phyloP scores from a whole-genome alignment of 2,888 invertebrate genomes.

The Epinotia ramella region DNA sequence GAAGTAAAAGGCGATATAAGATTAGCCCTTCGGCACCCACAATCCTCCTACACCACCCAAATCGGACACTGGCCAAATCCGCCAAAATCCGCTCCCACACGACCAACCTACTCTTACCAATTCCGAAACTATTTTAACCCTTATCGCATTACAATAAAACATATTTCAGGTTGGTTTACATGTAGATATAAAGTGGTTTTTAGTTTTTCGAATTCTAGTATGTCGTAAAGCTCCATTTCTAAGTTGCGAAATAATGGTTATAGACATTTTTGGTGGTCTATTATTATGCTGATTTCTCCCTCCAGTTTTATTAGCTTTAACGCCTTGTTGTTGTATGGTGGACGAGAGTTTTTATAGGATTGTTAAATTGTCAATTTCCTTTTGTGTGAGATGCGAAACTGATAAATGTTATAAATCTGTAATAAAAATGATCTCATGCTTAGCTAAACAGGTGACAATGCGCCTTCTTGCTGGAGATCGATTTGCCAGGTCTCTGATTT shows the following conservation, averaged over 20 bases:
- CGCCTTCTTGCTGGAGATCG: background rate
- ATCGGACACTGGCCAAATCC: conserved; percentile 72
- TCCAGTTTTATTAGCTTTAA: conserved; percentile 44
- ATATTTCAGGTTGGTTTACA: conserved; percentile 7
- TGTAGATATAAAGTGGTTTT: conserved; percentile 18
- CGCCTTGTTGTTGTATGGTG: conserved; percentile 35
- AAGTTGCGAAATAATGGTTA: conserved; percentile 48
- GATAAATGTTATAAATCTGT: conserved; percentile 30
- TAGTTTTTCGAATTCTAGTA: conserved; percentile 30
- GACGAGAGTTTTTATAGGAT: conserved; percentile 19
- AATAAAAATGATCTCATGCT: conserved; percentile 40
- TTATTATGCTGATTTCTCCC: conserved; percentile 51
- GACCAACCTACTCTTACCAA: conserved; percentile 8
- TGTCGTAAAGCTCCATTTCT: conserved; percentile 51
- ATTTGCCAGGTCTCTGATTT: background rate
- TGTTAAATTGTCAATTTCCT: conserved; percentile 32
- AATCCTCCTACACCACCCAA: conserved; percentile 61
- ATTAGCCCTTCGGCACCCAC: conserved; percentile 53
- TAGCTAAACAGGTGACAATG: background rate
- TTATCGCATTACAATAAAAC: conserved; percentile 21
- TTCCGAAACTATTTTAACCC: conserved; percentile 7
- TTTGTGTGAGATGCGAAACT: conserved; percentile 32
- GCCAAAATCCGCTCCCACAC: conserved; percentile 76
- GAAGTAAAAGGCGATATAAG: conserved; percentile 58
- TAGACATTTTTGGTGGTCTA: conserved; percentile 48